phyloP scores from a whole-genome alignment of 2,113 vertebrate species.

The Otus sunia region DNA sequence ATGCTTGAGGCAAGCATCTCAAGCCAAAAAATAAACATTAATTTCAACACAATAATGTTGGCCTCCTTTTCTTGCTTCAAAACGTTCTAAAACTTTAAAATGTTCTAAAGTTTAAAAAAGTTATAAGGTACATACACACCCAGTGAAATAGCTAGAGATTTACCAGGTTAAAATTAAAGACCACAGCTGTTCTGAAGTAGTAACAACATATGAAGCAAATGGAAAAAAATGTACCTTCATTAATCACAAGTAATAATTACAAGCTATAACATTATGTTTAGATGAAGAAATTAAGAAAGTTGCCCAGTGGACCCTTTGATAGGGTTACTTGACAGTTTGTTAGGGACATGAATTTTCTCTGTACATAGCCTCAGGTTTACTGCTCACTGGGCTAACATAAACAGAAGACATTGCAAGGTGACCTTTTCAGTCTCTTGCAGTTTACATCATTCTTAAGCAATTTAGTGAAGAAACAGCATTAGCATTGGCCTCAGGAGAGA shows the following conservation, averaged over 20 bases:
- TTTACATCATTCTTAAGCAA: slow-evolving; percentile 54
- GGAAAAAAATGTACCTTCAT: neutral
- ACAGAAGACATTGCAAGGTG: slow-evolving; percentile 38
- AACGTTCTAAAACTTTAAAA: neutral
- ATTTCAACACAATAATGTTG: neutral
- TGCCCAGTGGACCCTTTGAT: neutral
- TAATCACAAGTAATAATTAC: neutral
- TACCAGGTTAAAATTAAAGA: neutral
- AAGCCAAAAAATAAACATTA: neutral
- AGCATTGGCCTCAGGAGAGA: slow-evolving; percentile 2
- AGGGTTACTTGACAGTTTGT: neutral
- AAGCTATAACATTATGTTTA: neutral
- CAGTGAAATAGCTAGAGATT: neutral
- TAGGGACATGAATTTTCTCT: neutral
- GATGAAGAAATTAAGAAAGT: neutral
- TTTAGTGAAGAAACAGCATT: slow-evolving; percentile 28
- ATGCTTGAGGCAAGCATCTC: neutral
- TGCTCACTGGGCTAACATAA: slow-evolving; percentile 29
- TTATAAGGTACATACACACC: neutral
- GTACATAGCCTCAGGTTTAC: slow-evolving; percentile 12
- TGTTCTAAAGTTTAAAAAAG: neutral
- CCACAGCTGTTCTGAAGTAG: neutral
- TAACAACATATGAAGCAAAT: neutral
- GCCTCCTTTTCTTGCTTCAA: neutral
- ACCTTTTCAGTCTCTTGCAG: slow-evolving; percentile 62